phyloP scores from a whole-genome alignment of 2,888 invertebrate species.

The Diabrotica balteata region DNA sequence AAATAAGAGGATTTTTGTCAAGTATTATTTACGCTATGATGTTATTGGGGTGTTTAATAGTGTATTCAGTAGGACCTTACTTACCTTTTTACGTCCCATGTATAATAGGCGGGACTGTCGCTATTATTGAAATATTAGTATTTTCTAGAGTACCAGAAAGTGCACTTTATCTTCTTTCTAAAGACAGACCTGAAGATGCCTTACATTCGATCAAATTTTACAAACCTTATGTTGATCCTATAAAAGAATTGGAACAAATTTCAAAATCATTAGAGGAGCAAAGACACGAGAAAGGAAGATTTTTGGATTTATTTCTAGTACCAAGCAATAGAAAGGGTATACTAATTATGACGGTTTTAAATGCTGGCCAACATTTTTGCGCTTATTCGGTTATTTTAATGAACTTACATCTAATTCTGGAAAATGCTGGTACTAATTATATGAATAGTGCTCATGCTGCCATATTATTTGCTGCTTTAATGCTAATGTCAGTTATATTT shows the following conservation, averaged over 20 bases:
- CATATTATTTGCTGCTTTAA: slow-evolving; percentile 55
- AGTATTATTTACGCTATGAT: slow-evolving; percentile 57
- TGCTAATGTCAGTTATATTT: slow-evolving; percentile 52
- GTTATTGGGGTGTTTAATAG: slow-evolving; percentile 54
- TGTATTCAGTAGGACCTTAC: slow-evolving; percentile 52
- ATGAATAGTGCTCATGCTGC: slow-evolving; percentile 50
- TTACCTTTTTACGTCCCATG: slow-evolving; percentile 53
- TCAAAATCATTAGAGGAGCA: slow-evolving; percentile 51
- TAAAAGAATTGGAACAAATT: slow-evolving; percentile 54
- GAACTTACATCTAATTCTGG: slow-evolving; percentile 57
- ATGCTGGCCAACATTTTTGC: slow-evolving; percentile 57
- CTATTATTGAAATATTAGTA: slow-evolving; percentile 50
- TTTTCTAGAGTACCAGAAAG: slow-evolving; percentile 57
- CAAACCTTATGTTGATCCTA: slow-evolving; percentile 46
- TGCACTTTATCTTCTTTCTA: slow-evolving; percentile 54
- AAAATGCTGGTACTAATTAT: slow-evolving; percentile 53
- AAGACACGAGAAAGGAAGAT: slow-evolving; percentile 51
- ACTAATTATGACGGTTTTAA: slow-evolving; percentile 56
- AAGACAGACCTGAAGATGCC: slow-evolving; percentile 51
- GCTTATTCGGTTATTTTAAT: slow-evolving; percentile 58
- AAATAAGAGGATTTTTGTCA: slow-evolving; percentile 55
- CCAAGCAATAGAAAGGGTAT: slow-evolving; percentile 56
- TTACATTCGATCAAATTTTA: slow-evolving; percentile 50
- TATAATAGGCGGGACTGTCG: slow-evolving; percentile 51
- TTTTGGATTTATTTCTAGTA: slow-evolving; percentile 53